Evolutionary conservation across 2,888 invertebrate species (phyloP).

Genomic region (Leptinotarsa tumamoca): DNA sequence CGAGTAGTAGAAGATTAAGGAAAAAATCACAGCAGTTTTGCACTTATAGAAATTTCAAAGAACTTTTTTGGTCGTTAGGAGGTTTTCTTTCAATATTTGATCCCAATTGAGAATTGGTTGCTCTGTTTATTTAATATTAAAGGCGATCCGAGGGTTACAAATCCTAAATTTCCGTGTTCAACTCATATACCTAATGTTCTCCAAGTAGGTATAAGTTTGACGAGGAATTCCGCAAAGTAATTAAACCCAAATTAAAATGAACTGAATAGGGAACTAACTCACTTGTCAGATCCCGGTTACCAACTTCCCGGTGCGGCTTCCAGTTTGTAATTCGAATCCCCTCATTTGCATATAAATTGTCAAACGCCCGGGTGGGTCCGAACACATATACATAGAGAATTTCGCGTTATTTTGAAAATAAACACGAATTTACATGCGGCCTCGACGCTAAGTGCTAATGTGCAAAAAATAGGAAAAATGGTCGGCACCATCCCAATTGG

Average conservation of each 20-base stretch:
- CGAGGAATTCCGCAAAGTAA: conserved; percentile 23
- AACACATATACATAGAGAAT: conserved; percentile 44
- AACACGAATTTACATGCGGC: conserved; percentile 40
- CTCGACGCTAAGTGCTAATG: conserved; percentile 29
- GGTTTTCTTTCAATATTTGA: no score
- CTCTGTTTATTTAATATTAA: no score
- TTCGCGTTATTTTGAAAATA: conserved; percentile 45
- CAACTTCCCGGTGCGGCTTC: conserved; percentile 27
- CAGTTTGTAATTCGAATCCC: conserved; percentile 54
- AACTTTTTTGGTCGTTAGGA: no score
- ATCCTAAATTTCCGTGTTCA: not conserved
- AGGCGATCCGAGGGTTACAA: no score
- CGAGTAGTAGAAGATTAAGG: no score
- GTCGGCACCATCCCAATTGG: not conserved
- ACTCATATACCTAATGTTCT: conserved; percentile 7
- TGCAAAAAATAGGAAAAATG: conserved; percentile 34
- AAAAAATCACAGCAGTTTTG: no score
- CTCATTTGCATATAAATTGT: conserved; percentile 60
- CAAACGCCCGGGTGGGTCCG: conserved; percentile 47
- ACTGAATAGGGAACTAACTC: conserved; percentile 25
- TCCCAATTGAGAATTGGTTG: no score
- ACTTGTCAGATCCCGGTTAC: conserved; percentile 18
- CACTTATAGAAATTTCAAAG: no score
- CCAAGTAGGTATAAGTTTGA: conserved; percentile 15
- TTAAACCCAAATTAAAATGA: conserved; percentile 33